Base-by-base conservation (phyloP, 2,888 invertebrate species). In the Caenorhabditis auriculariae region DNA sequence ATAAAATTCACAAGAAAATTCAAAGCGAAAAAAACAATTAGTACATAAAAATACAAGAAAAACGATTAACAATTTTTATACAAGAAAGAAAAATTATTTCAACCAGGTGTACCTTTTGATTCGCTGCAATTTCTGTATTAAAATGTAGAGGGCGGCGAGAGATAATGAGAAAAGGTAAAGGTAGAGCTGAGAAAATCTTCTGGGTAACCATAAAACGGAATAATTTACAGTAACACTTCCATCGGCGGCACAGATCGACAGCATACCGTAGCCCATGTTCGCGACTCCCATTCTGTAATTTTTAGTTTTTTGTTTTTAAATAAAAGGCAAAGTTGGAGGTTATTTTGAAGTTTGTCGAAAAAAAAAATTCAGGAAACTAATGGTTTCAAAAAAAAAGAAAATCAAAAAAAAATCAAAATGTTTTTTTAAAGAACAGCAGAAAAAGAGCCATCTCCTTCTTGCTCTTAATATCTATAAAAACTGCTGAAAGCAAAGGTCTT, bases 261-360 rank as follows among this genome's bases (percentile, higher is more conserved):
- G 50, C 12, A 66, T 58, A 28, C 92, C 93, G 83, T 89, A 92
- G 2, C 93, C 95, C 83, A 93, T 90, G 69, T 88, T 85, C 3
- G 83, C 82, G 21, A 89, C 90, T 1, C 95, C 95, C 95, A 96
- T 96, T 75, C 96, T 67, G 56, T n/a, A 21, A 38, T 6, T 0
- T 21, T 39, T 15, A 49, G 12, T 49, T 7, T 35, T 35, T 9
- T n/a, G 12, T n/a, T 9, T 15, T 35, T 35, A 35, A 35, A 15
- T 35, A n/a, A n/a, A n/a, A 35, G 12, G 12, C 1, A 35, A n/a
- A 15, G 12, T 15, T 35, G 1, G 35, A 15, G 35, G n/a, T n/a
- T n/a, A n/a, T n/a, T n/a, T n/a, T n/a, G n/a, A n/a, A n/a, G n/a
- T n/a, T n/a, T n/a, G n/a, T n/a, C n/a, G n/a, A n/a, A n/a, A n/a